phyloP scores from a whole-genome alignment of 1,140 invertebrate species.

The Camponotus vicinus region DNA sequence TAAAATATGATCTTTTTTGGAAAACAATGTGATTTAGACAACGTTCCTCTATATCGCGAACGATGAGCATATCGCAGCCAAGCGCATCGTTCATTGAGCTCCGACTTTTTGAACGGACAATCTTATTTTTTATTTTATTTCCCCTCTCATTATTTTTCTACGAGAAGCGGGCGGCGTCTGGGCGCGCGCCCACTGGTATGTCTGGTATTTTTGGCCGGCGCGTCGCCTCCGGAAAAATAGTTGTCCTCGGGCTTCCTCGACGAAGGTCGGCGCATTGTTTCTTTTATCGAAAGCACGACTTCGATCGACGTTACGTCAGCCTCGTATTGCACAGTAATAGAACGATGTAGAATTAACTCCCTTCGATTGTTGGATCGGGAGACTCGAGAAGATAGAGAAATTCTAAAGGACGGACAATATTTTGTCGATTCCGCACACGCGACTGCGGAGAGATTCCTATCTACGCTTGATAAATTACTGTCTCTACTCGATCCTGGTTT shows the following conservation, averaged over 20 bases:
- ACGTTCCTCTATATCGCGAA: no score
- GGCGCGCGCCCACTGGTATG: constrained; percentile 85
- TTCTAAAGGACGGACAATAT: constrained; percentile 76
- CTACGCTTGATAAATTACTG: constrained; percentile 85
- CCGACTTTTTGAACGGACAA: constrained; percentile 65
- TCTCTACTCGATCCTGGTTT: constrained; percentile 79
- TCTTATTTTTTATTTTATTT: constrained; percentile 37
- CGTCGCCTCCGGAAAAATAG: constrained; percentile 71
- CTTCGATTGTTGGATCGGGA: background rate
- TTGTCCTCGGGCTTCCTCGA: constrained; percentile 67
- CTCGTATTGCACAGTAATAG: background rate
- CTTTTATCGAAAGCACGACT: background rate
- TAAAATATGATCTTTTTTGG: no score
- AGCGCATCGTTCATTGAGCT: constrained; percentile 60
- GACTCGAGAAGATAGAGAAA: background rate
- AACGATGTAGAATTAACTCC: background rate
- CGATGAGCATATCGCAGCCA: no score
- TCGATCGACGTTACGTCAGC: background rate
- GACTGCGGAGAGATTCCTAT: constrained; percentile 84
- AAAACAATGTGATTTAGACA: no score
- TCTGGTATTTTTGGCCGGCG: constrained; percentile 83
- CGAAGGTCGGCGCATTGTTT: background rate
- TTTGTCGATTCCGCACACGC: constrained; percentile 82
- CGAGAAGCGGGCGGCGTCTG: constrained; percentile 83
- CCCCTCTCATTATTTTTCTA: constrained; percentile 82